Base-by-base conservation (phyloP, 1,140 invertebrate genomes). In the Ooceraea biroi region DNA sequence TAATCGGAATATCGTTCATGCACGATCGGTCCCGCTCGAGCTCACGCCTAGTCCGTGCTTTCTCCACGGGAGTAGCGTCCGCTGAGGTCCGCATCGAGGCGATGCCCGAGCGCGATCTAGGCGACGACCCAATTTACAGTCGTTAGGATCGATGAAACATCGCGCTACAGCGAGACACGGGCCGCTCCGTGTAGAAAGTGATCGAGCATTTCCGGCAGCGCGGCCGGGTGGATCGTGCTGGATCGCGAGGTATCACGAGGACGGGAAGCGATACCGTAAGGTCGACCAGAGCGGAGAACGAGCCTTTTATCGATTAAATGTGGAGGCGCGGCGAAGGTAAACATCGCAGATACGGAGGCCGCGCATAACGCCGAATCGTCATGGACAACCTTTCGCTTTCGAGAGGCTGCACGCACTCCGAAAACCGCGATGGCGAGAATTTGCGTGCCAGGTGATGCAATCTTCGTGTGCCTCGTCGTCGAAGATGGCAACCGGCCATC, bases 71-170 rank as follows among this genome's bases (percentile, higher is more conserved):
- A 73, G 57, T 19, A 74, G 19, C 68, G n/a, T 36, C 14, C 14
- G 50, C 27, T 19, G 68, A 72, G 72, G 58, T 10, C 30, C n/a
- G n/a, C n/a, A n/a, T n/a, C n/a, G n/a, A n/a, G n/a, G 27, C 22
- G 63, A 46, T 30, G 22, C 46, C 25, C 25, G 36, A 25, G 44
- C 46, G 74, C 46, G 58, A 84, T 80, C 50, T 76, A 68, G 57
- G 73, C 84, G 76, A 41, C 86, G 86, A 84, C 86, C 85, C 41
- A 87, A 71, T 88, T 88, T 84, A 69, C 41, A 84, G n/a, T 36
- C 68, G 48, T 73, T 82, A 72, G 80, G 63, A 69, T 84, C 86
- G 57, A 71, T 74, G 82, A 84, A 36, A 55, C 73, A 80, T 46
- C 46, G 73, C 44, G 76, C 5, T 86, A 77, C 77, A n/a, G 57